Base-by-base conservation (phyloP, 2,888 invertebrate genomes). In the Brachypalpus laphriformis region DNA sequence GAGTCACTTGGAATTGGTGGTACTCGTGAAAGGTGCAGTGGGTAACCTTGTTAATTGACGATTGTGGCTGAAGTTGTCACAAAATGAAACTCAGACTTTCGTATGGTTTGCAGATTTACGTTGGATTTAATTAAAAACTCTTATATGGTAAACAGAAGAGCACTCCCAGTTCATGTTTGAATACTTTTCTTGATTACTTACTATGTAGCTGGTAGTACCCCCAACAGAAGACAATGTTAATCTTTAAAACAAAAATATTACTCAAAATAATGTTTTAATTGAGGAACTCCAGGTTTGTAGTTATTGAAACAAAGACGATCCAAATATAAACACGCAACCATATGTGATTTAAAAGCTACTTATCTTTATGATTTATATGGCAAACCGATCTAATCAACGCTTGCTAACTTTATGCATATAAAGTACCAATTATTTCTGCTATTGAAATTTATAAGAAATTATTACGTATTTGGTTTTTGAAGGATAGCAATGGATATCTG, bases 41-140 rank as follows among this genome's bases (percentile, higher is more conserved):
- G 76, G 76, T 82, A 65, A 82, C 76, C 82, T 82, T 76, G 82
- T 57, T 49, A 40, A 9, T 34, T 31, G 51, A 49, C 40, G 31
- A 4, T 40, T 14, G 3, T 11, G 18, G 1, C 5, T 16, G 16
- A 20, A 16, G 4, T 8, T 2, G 16, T 16, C n/a, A 37, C 25
- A 49, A 28, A 22, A 40, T n/a, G 25, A 5, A 11, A 18, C 3
- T 14, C 31, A 31, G 31, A 8, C 31, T 25, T 25, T 25, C 25
- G 25, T n/a, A n/a, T n/a, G n/a, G n/a, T n/a, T n/a, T n/a, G n/a
- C n/a, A n/a, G n/a, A n/a, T n/a, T n/a, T n/a, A n/a, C n/a, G n/a
- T n/a, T n/a, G n/a, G n/a, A n/a, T n/a, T n/a, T n/a, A n/a, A n/a
- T n/a, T n/a, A n/a, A n/a, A n/a, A n/a, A n/a, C n/a, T n/a, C n/a